Conservation (phyloP, 2,888 invertebrate genomes). For the Aproaerema taeniolella region DNA sequence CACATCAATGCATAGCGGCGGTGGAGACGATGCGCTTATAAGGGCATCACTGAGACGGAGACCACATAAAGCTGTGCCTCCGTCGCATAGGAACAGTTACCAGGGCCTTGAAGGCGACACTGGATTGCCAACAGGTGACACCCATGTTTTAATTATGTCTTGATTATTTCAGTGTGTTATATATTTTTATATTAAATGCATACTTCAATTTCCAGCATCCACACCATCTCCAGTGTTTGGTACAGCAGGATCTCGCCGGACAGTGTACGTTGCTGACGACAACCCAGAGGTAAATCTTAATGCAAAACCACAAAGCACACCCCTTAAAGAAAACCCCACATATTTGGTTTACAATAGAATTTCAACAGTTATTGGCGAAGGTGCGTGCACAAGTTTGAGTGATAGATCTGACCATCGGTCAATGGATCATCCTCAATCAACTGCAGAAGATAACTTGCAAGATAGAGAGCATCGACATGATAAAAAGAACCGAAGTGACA, state of each 20-base stretch:
- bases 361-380: slow-evolving; percentile 83
- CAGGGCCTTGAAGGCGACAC: slow-evolving; percentile 73
- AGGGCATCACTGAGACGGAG: slow-evolving; percentile 78
- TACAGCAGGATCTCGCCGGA: slow-evolving; percentile 88
- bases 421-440: slow-evolving; percentile 39
- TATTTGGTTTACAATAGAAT: slow-evolving; percentile 86
- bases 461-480: slow-evolving; percentile 51
- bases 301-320: slow-evolving; percentile 61
- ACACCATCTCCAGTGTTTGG: slow-evolving; percentile 80
- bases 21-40: slow-evolving; percentile 77
- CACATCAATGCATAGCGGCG: slow-evolving; percentile 69
- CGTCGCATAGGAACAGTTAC: slow-evolving; percentile 78
- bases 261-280: slow-evolving; percentile 88
- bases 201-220: slow-evolving; percentile 37
- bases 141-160: not conserved
- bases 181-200: not conserved
- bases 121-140: slow-evolving; percentile 55
- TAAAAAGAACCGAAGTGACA: slow-evolving; percentile 52
- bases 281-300: slow-evolving; percentile 70
- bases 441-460: slow-evolving; percentile 43
- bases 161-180: too few relatives aligned
- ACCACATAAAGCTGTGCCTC: slow-evolving; percentile 66
- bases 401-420: slow-evolving; percentile 39
- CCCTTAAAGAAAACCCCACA: slow-evolving; percentile 76
- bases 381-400: slow-evolving; percentile 54